A percentile compares a stretch with the other conserved stretches of the same genome.
Conservation (phyloP, 2,797 vertebrate species). For the Lepilemur septentrionalis region DNA sequence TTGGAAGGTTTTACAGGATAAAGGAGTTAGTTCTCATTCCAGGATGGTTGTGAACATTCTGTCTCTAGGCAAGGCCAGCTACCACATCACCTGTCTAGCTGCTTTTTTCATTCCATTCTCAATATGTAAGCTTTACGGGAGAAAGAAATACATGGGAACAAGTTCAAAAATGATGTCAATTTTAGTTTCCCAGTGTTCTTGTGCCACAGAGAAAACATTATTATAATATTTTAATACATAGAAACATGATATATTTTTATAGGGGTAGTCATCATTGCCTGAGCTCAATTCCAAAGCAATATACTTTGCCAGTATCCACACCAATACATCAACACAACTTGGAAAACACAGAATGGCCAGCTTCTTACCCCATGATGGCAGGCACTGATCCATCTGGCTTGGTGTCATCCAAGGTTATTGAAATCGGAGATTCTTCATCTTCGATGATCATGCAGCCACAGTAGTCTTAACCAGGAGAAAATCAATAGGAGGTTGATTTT, state of each 20-base stretch:
- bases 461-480: conserved; percentile 79
- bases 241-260: conserved; percentile 22
- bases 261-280: conserved; percentile 4
- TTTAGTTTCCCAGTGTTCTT: conserved; percentile 22
- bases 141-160: background rate
- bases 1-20: background rate
- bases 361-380: conserved; percentile 87
- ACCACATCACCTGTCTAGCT: background rate
- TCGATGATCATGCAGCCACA: conserved; percentile 86
- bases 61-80: background rate
- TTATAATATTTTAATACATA: background rate
- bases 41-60: conserved; percentile 13
- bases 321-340: background rate
- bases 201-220: background rate
- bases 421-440: conserved; percentile 87
- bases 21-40: conserved; percentile 8
- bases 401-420: conserved; percentile 87
- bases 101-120: background rate
- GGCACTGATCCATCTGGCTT: conserved; percentile 87
- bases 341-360: background rate
- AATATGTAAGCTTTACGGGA: background rate
- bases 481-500: background rate
- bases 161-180: conserved; percentile 25
- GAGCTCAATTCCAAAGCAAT: conserved; percentile 8
- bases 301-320: conserved; percentile 24